These are phyloP conservation scores for Listronotus bonariensis DNA, from an alignment of 1,140 invertebrate genomes.

Conservation along the genomic window DNA sequence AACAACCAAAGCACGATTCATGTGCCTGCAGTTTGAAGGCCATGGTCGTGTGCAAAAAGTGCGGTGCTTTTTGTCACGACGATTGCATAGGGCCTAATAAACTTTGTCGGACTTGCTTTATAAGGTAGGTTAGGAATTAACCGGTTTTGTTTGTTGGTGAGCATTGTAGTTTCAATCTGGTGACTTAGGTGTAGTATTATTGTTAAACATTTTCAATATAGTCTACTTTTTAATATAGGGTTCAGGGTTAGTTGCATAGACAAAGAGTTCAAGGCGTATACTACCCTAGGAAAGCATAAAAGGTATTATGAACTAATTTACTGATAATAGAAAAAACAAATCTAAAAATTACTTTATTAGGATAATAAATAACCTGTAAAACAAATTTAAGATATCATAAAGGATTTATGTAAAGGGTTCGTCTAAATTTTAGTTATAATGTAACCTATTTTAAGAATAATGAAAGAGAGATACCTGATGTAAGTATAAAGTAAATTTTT, in stretches of 20 bases:
- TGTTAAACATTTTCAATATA: slow-evolving; percentile 20
- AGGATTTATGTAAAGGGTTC: no score
- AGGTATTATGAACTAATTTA: no score
- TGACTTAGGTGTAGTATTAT: slow-evolving; percentile 14
- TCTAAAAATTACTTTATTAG: no score
- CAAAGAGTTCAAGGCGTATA: not conserved
- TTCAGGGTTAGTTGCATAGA: slow-evolving; percentile 8
- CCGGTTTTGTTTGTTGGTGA: slow-evolving; percentile 28
- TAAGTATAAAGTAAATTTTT: no score
- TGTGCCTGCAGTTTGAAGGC: slow-evolving; percentile 93
- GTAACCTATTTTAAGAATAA: no score
- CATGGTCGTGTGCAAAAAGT: slow-evolving; percentile 94
- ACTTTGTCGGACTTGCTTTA: slow-evolving; percentile 91
- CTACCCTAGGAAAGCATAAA: not conserved
- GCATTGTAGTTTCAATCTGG: slow-evolving; percentile 6
- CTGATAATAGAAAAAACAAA: no score
- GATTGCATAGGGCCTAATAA: slow-evolving; percentile 92
- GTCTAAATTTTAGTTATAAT: no score
- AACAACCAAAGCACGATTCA: slow-evolving; percentile 57
- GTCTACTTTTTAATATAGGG: slow-evolving; percentile 27
- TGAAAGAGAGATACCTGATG: no score
- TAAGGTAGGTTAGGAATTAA: slow-evolving; percentile 63
- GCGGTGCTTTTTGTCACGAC: slow-evolving; percentile 95
- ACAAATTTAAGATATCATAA: no score
- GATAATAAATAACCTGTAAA: no score